Evolutionary conservation across 1,140 invertebrate species (phyloP), one percentile per base, ranked within the genome.

Genomic region (Protaetia brevitarsis): DNA sequence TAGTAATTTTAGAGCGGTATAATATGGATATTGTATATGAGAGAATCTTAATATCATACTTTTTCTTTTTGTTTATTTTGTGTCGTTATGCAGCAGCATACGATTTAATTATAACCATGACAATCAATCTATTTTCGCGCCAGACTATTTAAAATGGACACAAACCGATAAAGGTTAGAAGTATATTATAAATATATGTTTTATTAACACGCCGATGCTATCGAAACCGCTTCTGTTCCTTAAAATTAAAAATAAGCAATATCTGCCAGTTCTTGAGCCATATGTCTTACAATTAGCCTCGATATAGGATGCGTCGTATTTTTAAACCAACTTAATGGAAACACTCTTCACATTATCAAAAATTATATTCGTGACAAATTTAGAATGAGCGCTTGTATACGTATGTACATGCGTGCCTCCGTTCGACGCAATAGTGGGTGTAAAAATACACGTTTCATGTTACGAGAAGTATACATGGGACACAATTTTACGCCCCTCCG

Each of bases 361-460:
- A 67, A 72, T 72, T 66, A 68, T 72, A 71, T 72, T 72, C 71
- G 71, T 72, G 71, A 72, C 71, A 72, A 65, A 69, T 67, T 63
- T 64, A 67, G 67, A 66, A 60, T 64, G 66, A 68, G 70, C 66
- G 70, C 64, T 56, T 45, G 13, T 19, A 13, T 45, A 45, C 41
- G 41, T 45, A 37, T 45, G 13, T 19, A 13, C 23, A 45, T 21
- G 41, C 23, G 41, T 13, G n/a, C 13, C 41, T 45, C n/a, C n/a
- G n/a, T n/a, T n/a, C n/a, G n/a, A n/a, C n/a, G n/a, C 62, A 63
- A 72, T 72, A 68, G 69, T 67, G 66, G 66, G 66, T 64, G 66
- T 68, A 68, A 68, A 68, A 68, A 68, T 68, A 68, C 57, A 64
- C 34, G 66, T 59, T 65, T 68, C 61, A 65, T 58, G 63, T 56